Evolutionary conservation across 2,888 invertebrate genomes (phyloP).

Genomic region (Congeria kusceri): DNA sequence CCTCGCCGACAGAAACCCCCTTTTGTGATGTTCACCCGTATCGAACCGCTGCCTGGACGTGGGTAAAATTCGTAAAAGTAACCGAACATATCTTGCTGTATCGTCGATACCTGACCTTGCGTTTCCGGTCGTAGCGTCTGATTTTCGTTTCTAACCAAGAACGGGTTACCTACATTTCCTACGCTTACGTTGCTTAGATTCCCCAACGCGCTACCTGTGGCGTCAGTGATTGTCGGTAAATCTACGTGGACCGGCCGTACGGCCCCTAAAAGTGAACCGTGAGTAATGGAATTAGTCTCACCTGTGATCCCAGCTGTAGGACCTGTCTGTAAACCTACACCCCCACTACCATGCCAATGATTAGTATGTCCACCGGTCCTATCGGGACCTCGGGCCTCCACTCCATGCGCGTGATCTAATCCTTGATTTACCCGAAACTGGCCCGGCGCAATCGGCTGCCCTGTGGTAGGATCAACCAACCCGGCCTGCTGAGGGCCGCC

Average conservation of each 20-base stretch:
- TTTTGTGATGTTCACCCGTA: slow-evolving; percentile 41
- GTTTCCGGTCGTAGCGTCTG: neutral
- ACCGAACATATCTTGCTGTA: slow-evolving; percentile 24
- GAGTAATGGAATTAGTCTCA: slow-evolving; percentile 5
- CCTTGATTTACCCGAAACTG: neutral
- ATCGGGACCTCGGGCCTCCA: neutral
- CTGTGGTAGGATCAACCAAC: slow-evolving; percentile 14
- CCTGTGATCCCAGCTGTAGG: slow-evolving; percentile 20
- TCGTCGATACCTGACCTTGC: slow-evolving; percentile 17
- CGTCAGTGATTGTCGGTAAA: too few relatives aligned
- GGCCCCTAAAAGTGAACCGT: neutral
- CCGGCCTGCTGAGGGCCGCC: neutral
- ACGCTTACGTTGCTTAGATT: too few relatives aligned
- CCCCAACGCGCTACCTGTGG: too few relatives aligned
- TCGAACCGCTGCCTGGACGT: neutral
- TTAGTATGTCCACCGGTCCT: slow-evolving; percentile 6
- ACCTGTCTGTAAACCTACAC: neutral
- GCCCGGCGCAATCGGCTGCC: neutral
- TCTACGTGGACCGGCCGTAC: too few relatives aligned
- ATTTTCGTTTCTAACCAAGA: too few relatives aligned
- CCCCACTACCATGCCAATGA: slow-evolving; percentile 17
- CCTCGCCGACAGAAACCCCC: slow-evolving; percentile 29
- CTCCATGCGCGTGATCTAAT: neutral
- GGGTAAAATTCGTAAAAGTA: slow-evolving; percentile 31
- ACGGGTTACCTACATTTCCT: too few relatives aligned